Conservation (phyloP, 2,797 vertebrate genomes). For the Erethizon dorsatum region DNA sequence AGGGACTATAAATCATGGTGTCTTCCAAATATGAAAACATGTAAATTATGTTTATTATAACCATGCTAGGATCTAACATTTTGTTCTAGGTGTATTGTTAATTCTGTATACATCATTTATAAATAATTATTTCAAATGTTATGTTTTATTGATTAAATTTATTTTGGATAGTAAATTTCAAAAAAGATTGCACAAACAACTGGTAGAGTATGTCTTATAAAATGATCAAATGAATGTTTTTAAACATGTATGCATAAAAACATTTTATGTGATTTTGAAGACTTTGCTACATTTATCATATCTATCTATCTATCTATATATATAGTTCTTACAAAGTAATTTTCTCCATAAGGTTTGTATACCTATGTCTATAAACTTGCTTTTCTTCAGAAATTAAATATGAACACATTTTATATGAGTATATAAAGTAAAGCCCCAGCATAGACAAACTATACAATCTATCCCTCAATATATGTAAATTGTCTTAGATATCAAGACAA, state of each 20-base stretch:
- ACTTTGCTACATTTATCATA: not conserved
- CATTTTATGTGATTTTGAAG: not conserved
- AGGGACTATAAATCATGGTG: not conserved
- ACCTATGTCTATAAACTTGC: not conserved
- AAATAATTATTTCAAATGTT: not conserved
- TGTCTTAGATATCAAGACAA: not conserved
- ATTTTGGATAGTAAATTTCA: not conserved
- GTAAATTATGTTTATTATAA: not conserved
- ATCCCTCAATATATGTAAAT: not conserved
- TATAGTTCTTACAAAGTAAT: not conserved
- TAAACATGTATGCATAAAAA: not conserved
- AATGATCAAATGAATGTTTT: not conserved
- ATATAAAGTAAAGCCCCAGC: not conserved
- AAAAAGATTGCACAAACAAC: not conserved
- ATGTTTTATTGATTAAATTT: not conserved
- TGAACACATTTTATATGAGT: not conserved
- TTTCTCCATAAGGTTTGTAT: not conserved
- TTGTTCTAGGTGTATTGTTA: not conserved
- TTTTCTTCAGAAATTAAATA: not conserved
- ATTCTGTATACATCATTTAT: not conserved
- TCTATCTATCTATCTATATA: not conserved
- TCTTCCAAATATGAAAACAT: not conserved
- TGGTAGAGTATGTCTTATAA: not conserved
- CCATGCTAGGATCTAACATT: not conserved
- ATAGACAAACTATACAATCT: not conserved